These are phyloP conservation scores for Speoplatyrhinus poulsoni DNA, from an alignment of 2,113 vertebrate species.

Conservation along the genomic window DNA sequence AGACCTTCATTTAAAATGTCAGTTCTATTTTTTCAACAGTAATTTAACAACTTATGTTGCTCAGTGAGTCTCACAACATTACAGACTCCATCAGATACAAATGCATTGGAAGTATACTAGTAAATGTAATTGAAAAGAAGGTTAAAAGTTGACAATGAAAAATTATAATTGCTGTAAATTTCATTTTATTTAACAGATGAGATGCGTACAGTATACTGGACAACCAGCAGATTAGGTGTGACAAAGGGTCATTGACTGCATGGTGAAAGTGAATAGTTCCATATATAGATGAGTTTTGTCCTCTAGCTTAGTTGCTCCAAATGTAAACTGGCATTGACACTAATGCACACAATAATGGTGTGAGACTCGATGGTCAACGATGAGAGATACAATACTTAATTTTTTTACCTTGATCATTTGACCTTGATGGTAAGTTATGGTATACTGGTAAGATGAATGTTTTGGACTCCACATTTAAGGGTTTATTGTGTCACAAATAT, in stretches of 20 bases:
- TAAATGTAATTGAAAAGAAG: too few relatives aligned
- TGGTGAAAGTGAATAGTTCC: slow-evolving; percentile 41
- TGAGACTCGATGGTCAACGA: slow-evolving; percentile 54
- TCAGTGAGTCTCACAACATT: too few relatives aligned
- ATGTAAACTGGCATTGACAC: slow-evolving; percentile 70
- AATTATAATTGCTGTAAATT: too few relatives aligned
- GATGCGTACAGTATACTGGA: background rate
- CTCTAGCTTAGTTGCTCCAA: slow-evolving; percentile 56
- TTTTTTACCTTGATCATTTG: slow-evolving; percentile 47
- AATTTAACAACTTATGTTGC: too few relatives aligned
- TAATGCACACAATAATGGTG: slow-evolving; percentile 73
- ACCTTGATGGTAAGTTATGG: slow-evolving; percentile 21
- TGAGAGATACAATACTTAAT: slow-evolving; percentile 26
- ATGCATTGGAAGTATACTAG: too few relatives aligned
- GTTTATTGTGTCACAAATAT: slow-evolving; percentile 31
- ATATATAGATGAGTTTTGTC: slow-evolving; percentile 54
- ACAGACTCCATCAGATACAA: too few relatives aligned
- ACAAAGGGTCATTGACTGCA: slow-evolving; percentile 52
- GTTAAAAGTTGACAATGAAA: too few relatives aligned
- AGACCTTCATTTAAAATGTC: too few relatives aligned
- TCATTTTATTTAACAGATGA: background rate
- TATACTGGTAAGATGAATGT: slow-evolving; percentile 40
- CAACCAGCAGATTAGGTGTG: slow-evolving; percentile 50
- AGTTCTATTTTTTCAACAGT: too few relatives aligned
- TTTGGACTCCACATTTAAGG: slow-evolving; percentile 15